Evolutionary conservation across 1,140 invertebrate species (phyloP).

Genomic region (Euwallacea fornicatus): DNA sequence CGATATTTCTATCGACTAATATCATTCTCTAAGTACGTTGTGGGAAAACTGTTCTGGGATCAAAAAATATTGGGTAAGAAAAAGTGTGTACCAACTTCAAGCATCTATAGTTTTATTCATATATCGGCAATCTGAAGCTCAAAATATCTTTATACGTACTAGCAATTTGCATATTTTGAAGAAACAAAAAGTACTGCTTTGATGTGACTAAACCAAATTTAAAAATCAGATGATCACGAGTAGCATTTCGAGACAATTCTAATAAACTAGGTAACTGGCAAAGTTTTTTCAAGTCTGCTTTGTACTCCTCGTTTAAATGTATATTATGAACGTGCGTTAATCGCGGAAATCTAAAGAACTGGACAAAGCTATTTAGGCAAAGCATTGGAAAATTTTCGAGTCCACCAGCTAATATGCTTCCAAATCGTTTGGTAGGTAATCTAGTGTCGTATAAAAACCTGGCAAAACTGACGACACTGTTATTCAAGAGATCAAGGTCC

Average conservation of each 20-base stretch:
- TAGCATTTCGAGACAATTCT: conserved; percentile 23
- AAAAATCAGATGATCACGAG: conserved; percentile 20
- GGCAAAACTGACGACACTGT: not conserved
- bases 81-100: too few species aligned
- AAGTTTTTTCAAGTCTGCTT: conserved; percentile 8
- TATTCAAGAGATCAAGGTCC: conserved; percentile 4
- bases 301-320: not conserved
- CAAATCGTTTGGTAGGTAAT: conserved; percentile 18
- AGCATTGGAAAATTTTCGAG: not conserved
- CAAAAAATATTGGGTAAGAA: too few species aligned
- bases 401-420: not conserved
- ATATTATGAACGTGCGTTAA: not conserved
- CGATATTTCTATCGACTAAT: too few species aligned
- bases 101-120: too few species aligned
- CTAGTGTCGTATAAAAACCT: conserved; percentile 22
- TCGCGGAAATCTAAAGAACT: conserved; percentile 7
- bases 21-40: too few species aligned
- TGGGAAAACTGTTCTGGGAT: too few species aligned
- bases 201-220: conserved; percentile 12
- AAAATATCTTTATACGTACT: conserved; percentile 24
- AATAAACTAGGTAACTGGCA: conserved; percentile 19
- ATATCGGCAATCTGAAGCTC: not conserved
- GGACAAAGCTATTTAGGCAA: conserved; percentile 3
- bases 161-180: conserved; percentile 12
- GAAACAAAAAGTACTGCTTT: conserved; percentile 20